These are phyloP conservation scores for Aphidius gifuensis DNA, from an alignment of 1,140 invertebrate genomes.

Conservation along the genomic window DNA sequence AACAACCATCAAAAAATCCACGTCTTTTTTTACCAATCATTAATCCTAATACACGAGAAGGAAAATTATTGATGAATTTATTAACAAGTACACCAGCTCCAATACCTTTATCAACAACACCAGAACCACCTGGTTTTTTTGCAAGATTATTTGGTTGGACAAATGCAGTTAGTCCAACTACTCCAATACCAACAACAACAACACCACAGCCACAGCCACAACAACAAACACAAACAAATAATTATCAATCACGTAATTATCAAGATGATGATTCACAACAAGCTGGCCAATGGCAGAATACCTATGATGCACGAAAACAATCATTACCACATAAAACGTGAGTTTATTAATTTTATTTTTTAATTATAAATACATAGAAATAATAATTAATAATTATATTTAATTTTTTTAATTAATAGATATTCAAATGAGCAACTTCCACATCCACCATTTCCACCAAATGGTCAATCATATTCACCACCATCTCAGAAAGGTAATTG, in stretches of 20 bases:
- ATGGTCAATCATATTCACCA: slow-evolving; percentile 19
- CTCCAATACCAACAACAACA: slow-evolving; percentile 4
- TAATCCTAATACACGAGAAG: neutral
- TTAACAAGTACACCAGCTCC: slow-evolving; percentile 8
- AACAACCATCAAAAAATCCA: slow-evolving; percentile 9
- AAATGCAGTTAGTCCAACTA: slow-evolving; percentile 39
- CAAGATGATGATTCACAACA: too few relatives aligned
- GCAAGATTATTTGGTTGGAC: slow-evolving; percentile 42
- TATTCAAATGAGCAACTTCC: slow-evolving; percentile 5
- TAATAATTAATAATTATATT: neutral
- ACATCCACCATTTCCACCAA: slow-evolving; percentile 20
- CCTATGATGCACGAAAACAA: too few relatives aligned
- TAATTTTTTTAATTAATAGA: slow-evolving; percentile 12
- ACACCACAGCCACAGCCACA: too few relatives aligned
- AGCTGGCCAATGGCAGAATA: too few relatives aligned
- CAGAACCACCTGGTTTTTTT: slow-evolving; percentile 39
- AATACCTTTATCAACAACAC: slow-evolving; percentile 16
- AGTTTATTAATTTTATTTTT: too few relatives aligned
- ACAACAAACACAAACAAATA: neutral
- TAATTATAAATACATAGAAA: neutral
- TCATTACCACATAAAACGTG: too few relatives aligned
- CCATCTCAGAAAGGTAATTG: slow-evolving; percentile 55
- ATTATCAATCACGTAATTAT: slow-evolving; percentile 2
- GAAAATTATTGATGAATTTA: slow-evolving; percentile 4
- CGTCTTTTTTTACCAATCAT: neutral